These are phyloP conservation scores for Elegia similella DNA, from an alignment of 2,888 invertebrate species.

Conservation along the genomic window DNA sequence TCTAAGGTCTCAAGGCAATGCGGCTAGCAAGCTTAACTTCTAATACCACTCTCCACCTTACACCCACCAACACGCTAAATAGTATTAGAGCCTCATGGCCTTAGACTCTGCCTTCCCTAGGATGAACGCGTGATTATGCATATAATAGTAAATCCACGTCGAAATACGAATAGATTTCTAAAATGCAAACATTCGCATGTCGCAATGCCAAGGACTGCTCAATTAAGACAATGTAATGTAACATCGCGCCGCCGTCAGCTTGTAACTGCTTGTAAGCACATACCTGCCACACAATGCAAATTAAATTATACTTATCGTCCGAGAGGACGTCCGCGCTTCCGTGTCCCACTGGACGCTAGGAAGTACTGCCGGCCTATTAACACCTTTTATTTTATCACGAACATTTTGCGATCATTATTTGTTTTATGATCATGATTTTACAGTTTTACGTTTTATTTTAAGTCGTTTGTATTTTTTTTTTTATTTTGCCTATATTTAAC, in stretches of 20 bases:
- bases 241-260: background rate
- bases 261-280: background rate
- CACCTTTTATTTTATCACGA: background rate
- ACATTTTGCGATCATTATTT: no score
- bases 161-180: background rate
- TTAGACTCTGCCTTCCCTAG: no score
- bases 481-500: no score
- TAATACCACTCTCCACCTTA: no score
- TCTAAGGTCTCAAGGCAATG: no score
- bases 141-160: background rate
- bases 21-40: no score
- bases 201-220: slow-evolving; percentile 32
- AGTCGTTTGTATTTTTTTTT: no score
- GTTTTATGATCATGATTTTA: no score
- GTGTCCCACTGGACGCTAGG: background rate
- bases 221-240: slow-evolving; percentile 6
- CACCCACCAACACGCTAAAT: no score
- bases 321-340: slow-evolving; percentile 1
- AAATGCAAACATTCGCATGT: slow-evolving; percentile 17
- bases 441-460: no score
- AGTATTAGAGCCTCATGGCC: no score
- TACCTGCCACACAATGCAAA: slow-evolving; percentile 14
- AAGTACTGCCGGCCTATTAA: slow-evolving; percentile 1
- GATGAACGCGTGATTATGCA: no score
- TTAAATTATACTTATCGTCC: slow-evolving; percentile 9